A percentile compares a stretch with the other conserved stretches of the same genome.
Conservation (phyloP, 2,888 invertebrate genomes). For the Aethes cnicana region DNA sequence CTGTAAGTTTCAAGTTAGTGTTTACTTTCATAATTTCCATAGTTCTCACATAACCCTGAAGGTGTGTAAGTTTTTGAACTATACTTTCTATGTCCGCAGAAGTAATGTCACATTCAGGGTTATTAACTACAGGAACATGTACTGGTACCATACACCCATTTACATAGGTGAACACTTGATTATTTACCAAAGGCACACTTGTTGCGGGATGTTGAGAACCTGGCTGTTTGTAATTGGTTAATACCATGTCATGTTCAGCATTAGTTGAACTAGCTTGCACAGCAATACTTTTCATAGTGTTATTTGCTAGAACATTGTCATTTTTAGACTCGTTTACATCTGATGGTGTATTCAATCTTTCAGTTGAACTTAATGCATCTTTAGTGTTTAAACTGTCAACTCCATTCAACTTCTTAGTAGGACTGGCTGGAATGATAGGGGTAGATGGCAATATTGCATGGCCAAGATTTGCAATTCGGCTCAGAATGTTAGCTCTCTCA, state of each 20-base stretch:
- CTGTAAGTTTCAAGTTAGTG: not conserved
- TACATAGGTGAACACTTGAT: slow-evolving; percentile 33
- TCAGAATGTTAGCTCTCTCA: slow-evolving; percentile 39
- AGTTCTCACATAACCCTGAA: slow-evolving; percentile 7
- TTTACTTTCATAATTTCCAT: too few relatives aligned
- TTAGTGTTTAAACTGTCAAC: not conserved
- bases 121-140: slow-evolving; percentile 8
- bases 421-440: slow-evolving; percentile 12
- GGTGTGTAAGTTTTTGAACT: slow-evolving; percentile 8
- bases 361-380: slow-evolving; percentile 26
- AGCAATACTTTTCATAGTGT: slow-evolving; percentile 4
- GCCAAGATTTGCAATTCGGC: slow-evolving; percentile 72
- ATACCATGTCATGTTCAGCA: not conserved
- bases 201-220: not conserved
- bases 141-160: slow-evolving; percentile 52
- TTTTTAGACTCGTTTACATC: slow-evolving; percentile 53
- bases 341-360: slow-evolving; percentile 64
- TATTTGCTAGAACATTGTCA: not conserved
- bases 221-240: not conserved
- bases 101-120: slow-evolving; percentile 1
- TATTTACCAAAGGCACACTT: slow-evolving; percentile 9
- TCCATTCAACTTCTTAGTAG: not conserved
- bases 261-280: slow-evolving; percentile 4
- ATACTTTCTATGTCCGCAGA: slow-evolving; percentile 8
- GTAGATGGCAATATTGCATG: slow-evolving; percentile 66